These are phyloP conservation scores for Epizoanthus ramosus DNA, from an alignment of 92 coral and sea anemone genomes.

Conservation along the genomic window DNA sequence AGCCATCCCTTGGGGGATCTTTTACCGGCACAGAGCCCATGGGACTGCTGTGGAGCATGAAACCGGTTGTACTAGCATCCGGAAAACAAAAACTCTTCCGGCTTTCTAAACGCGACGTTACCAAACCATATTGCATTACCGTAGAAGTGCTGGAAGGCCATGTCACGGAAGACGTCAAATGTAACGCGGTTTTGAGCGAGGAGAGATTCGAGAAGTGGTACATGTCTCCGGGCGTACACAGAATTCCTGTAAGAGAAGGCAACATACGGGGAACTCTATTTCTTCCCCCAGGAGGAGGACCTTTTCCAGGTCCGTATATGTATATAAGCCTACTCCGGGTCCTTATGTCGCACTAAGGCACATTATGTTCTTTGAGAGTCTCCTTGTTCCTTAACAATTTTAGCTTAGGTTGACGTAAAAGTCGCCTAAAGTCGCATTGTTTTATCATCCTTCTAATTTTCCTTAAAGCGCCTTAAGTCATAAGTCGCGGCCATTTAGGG, in stretches of 20 bases:
- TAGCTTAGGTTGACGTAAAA: too few relatives aligned
- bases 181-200: background rate
- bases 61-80: constrained; percentile 20
- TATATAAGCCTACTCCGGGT: too few relatives aligned
- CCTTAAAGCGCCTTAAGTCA: too few relatives aligned
- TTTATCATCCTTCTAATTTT: too few relatives aligned
- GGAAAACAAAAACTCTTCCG: constrained; percentile 62
- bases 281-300: constrained; percentile 58
- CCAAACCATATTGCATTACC: constrained; percentile 62
- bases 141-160: constrained; percentile 65
- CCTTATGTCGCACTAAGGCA: too few relatives aligned
- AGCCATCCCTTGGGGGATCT: constrained; percentile 58
- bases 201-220: constrained; percentile 56
- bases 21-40: constrained; percentile 65
- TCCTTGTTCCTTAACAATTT: too few relatives aligned
- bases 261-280: constrained; percentile 53
- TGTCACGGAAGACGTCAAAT: constrained; percentile 3
- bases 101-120: constrained; percentile 68
- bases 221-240: constrained; percentile 48
- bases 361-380: too few relatives aligned
- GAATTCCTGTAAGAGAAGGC: constrained; percentile 57
- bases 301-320: constrained; percentile 47
- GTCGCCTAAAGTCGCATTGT: too few relatives aligned
- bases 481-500: too few relatives aligned
- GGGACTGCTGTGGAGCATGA: constrained; percentile 80